Conservation (phyloP, 2,797 vertebrate species). For the Capromys pilorides region DNA sequence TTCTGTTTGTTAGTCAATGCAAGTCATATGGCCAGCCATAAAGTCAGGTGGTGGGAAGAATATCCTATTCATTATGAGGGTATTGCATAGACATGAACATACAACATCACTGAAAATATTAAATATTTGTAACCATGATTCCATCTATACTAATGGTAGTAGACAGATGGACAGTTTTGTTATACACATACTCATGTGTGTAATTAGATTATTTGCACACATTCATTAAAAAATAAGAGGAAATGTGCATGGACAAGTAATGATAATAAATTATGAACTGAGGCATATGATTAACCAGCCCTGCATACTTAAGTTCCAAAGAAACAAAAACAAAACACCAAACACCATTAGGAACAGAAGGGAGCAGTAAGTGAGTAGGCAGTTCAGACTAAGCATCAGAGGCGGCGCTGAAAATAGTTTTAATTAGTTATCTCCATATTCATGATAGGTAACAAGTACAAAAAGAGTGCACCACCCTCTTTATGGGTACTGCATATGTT, state of each 20-base stretch:
- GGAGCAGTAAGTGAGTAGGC: not conserved
- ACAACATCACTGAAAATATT: not conserved
- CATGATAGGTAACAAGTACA: not conserved
- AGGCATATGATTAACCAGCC: not conserved
- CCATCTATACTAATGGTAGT: not conserved
- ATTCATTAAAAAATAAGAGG: not conserved
- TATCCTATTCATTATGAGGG: not conserved
- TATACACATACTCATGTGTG: not conserved
- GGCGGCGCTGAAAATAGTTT: not conserved
- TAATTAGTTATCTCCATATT: not conserved
- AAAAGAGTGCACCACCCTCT: not conserved
- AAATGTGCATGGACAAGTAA: not conserved
- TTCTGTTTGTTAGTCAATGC: not conserved
- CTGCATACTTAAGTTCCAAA: not conserved
- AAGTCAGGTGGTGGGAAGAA: not conserved
- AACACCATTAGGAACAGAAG: not conserved
- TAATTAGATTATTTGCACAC: not conserved
- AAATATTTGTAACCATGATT: slow-evolving; percentile 5
- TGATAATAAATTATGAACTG: not conserved
- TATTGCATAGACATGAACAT: not conserved
- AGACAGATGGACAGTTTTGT: not conserved
- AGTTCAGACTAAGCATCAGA: not conserved
- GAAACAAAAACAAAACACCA: not conserved
- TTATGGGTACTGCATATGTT: not conserved
- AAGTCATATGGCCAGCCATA: not conserved